Evolutionary conservation across 2,113 vertebrate species (phyloP).

Genomic region (Athene noctua): DNA sequence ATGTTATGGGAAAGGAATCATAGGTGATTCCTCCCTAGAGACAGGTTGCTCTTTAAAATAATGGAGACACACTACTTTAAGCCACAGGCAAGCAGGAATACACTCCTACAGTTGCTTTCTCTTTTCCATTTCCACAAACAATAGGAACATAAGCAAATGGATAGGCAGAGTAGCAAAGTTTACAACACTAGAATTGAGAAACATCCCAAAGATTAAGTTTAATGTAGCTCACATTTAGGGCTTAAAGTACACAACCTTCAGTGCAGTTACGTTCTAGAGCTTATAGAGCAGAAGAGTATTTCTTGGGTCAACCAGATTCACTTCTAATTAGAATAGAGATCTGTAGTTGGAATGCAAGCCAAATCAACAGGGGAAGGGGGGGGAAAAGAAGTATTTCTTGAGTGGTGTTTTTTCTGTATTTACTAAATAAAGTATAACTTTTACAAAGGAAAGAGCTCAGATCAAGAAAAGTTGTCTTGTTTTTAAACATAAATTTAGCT

Average conservation of each 20-base stretch:
- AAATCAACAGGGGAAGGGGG: not conserved
- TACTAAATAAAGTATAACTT: not conserved
- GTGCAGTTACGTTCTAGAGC: too few species aligned
- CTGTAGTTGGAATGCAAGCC: not conserved
- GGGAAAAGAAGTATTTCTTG: not conserved
- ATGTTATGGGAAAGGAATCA: accelerated
- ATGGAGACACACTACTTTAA: not conserved
- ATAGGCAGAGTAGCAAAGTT: not conserved
- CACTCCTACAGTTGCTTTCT: not conserved
- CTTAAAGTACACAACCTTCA: not conserved
- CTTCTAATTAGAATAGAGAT: not conserved
- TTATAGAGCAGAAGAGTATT: not conserved
- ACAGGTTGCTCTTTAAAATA: not conserved
- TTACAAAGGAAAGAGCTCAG: not conserved
- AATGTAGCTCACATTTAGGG: not conserved
- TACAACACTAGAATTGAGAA: not conserved
- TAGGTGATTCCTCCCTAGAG: too few species aligned
- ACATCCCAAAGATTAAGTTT: not conserved
- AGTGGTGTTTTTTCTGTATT: not conserved
- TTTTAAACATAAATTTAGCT: not conserved
- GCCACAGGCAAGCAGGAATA: not conserved
- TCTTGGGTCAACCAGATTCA: not conserved
- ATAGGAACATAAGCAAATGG: not conserved
- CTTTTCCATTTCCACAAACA: not conserved
- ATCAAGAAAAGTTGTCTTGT: not conserved